These are phyloP conservation scores for Hemibagrus guttatus DNA, from an alignment of 2,797 vertebrate genomes.

Conservation along the genomic window DNA sequence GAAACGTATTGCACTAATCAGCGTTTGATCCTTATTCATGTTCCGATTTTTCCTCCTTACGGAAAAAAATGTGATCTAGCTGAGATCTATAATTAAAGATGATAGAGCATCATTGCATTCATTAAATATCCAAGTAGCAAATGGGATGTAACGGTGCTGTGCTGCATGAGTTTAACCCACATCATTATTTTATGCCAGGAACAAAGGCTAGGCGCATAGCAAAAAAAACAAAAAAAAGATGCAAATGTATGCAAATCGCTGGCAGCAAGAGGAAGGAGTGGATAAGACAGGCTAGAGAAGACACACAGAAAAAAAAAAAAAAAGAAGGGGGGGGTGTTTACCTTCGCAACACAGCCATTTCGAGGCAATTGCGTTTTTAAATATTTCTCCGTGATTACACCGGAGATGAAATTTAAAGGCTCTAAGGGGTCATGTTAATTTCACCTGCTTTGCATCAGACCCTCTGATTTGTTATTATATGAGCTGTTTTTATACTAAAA, in stretches of 20 bases:
- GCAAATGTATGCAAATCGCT: conserved; percentile 88
- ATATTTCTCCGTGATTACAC: conserved; percentile 27
- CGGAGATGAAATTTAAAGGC: conserved; percentile 33
- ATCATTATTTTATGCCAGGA: conserved; percentile 84
- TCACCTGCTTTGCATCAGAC: conserved; percentile 33
- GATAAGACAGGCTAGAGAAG: conserved; percentile 61
- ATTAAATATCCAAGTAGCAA: conserved; percentile 66
- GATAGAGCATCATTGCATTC: conserved; percentile 50
- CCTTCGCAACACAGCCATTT: conserved; percentile 37
- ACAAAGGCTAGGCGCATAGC: conserved; percentile 86
- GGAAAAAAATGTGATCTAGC: conserved; percentile 50
- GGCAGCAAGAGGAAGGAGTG: conserved; percentile 52
- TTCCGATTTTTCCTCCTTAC: conserved; percentile 20
- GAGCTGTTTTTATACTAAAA: conserved; percentile 12
- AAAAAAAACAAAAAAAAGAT: conserved; percentile 72
- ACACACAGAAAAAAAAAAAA: conserved; percentile 50
- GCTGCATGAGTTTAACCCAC: conserved; percentile 65
- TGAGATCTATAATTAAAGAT: conserved; percentile 63
- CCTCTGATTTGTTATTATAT: background rate
- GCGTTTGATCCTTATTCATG: conserved; percentile 50
- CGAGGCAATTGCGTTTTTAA: conserved; percentile 12
- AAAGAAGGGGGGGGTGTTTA: conserved; percentile 46
- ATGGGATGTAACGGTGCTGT: conserved; percentile 51
- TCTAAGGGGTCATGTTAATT: conserved; percentile 40
- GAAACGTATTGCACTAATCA: conserved; percentile 42